A percentile compares a stretch with the other conserved stretches of the same genome.
These are phyloP conservation scores for Anniella stebbinsi DNA, from an alignment of 2,797 vertebrate genomes.

Conservation along the genomic window DNA sequence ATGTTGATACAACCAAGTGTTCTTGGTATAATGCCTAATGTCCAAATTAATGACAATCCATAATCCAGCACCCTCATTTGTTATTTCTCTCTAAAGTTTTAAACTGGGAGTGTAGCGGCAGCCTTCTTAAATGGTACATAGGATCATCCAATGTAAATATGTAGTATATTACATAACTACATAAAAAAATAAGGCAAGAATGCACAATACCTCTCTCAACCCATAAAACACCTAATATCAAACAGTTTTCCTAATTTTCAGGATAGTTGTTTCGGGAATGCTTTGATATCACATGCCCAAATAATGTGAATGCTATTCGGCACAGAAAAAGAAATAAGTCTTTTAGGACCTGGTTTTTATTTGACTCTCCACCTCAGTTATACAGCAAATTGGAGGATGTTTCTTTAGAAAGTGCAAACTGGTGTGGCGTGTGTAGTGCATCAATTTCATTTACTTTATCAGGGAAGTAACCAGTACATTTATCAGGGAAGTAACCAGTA, in stretches of 20 bases:
- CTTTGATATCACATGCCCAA: not conserved
- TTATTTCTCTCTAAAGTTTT: no score
- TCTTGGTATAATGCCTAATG: no score
- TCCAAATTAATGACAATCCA: no score
- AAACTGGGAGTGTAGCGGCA: not conserved
- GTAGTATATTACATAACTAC: not conserved
- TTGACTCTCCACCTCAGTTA: not conserved
- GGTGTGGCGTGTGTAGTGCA: not conserved
- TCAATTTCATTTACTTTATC: not conserved
- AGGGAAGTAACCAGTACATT: no score
- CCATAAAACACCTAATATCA: not conserved
- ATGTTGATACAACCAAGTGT: no score
- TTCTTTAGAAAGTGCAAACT: not conserved
- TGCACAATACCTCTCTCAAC: not conserved
- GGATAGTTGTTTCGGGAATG: not conserved
- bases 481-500: not conserved
- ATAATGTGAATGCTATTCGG: conserved; percentile 25
- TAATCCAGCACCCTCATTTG: no score
- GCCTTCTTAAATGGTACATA: not conserved
- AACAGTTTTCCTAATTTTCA: not conserved
- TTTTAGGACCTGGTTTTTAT: not conserved
- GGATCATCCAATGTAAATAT: not conserved
- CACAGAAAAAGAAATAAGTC: not conserved
- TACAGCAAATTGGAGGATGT: not conserved
- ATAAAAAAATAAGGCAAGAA: not conserved